These are phyloP conservation scores for Callopanchax toddi DNA, from an alignment of 2,113 vertebrate species.

Conservation along the genomic window DNA sequence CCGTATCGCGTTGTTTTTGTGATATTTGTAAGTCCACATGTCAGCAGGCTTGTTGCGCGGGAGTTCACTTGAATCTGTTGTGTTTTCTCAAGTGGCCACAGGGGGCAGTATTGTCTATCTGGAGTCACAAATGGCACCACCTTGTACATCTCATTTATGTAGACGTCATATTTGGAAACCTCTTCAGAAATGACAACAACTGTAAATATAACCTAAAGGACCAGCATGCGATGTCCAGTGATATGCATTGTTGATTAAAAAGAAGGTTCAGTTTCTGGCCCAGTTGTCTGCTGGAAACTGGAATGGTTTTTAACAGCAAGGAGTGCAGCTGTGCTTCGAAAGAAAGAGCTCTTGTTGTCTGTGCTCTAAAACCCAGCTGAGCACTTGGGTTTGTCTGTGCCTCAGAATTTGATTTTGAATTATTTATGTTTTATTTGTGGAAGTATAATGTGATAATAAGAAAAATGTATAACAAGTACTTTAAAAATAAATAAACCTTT, in stretches of 20 bases:
- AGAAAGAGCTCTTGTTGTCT: constrained; percentile 42
- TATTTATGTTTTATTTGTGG: neutral
- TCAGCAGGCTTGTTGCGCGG: constrained; percentile 65
- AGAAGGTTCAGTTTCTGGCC: constrained; percentile 17
- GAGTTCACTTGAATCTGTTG: constrained; percentile 64
- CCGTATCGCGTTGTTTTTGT: too few relatives aligned
- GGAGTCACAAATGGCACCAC: neutral
- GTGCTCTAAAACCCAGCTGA: constrained; percentile 15
- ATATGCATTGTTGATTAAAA: constrained; percentile 13
- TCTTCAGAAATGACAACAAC: too few relatives aligned
- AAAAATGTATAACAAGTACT: neutral
- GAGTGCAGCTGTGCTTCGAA: constrained; percentile 35
- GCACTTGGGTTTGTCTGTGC: constrained; percentile 14
- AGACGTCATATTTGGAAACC: neutral
- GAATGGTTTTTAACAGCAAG: constrained; percentile 49
- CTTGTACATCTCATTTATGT: neutral
- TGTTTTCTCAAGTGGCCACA: constrained; percentile 36
- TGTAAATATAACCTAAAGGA: too few relatives aligned
- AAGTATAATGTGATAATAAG: neutral
- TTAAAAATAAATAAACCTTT: neutral
- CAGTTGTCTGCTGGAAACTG: constrained; percentile 32
- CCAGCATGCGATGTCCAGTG: constrained; percentile 22
- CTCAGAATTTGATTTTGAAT: constrained; percentile 1
- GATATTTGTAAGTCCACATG: neutral
- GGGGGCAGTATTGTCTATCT: constrained; percentile 51